Evolutionary conservation across 2,797 vertebrate genomes (phyloP), one percentile per base, ranked within the genome.

Genomic region (Pseudomugil tenellus): DNA sequence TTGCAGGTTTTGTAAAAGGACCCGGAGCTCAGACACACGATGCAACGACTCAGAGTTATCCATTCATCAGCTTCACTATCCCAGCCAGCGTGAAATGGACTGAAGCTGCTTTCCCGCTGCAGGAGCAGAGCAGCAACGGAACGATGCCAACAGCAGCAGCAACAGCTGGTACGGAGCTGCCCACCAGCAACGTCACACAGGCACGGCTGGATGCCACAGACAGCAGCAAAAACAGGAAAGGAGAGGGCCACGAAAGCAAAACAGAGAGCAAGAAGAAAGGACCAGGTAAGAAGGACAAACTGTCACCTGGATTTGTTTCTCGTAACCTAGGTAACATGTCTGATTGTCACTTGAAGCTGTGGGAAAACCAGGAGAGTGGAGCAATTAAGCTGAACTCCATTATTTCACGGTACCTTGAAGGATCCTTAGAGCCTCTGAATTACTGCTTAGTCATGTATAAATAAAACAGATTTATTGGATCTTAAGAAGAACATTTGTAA

Each of bases 241-340:
- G 74, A 1, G 35, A 81, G n/a, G 43, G 59, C 19, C 35, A 72
- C 4, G 73, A 55, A 14, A 54, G 1, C 9, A 70, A 79, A 17
- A 54, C 23, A 13, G 34, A 83, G 21, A 64, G 72, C 2, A 8
- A 72, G 19, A 74, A 77, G 55, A 37, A 60, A 6, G 0, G 35
- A 34, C 77, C 75, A 19, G 91, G 92, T 93, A 84, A 6, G 77
- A 55, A 25, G 59, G 31, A 7, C 3, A 8, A 0, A 13, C 21
- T 25, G 26, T 2, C 41, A 46, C 35, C 6, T 66, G 23, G 11
- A 41, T 3, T 1, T 46, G 8, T 32, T 10, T 25, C 9, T 41
- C 54, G 14, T 25, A 14, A 43, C 29, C 29, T 31, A 6, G 3
- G 3, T 31, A 6, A 6, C 1, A 23, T 1, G 13, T 41, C 16